Base-by-base conservation (phyloP, 2,888 invertebrate species). In the Megamerina dolium region DNA sequence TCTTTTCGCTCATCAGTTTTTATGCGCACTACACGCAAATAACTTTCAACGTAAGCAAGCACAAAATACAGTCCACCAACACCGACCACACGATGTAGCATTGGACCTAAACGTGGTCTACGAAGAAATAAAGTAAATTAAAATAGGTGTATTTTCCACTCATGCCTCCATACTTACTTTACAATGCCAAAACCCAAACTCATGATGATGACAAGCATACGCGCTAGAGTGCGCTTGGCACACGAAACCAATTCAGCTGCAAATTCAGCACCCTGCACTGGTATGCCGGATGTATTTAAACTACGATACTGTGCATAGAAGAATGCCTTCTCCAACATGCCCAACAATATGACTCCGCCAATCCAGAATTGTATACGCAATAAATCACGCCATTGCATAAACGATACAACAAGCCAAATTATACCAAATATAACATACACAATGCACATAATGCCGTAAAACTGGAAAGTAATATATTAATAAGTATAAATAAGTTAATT, bases 301-400 rank as follows among this genome's bases (percentile, higher is more conserved):
- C 80, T 82, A 56, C 85, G 81, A 72, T 88, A 94, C 57, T 94
- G 91, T 0, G 86, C 90, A 63, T 91, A 89, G 70, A 90, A 95
- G 0, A 90, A 86, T 4, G 94, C 91, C 64, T 85, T 87, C 70
- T 88, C 88, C 23, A 87, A 61, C 86, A 87, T 86, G 32, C 93
- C 90, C 3, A 93, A 73, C 10, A 93, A 72, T 43, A 93, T 90
- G 10, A 93, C 91, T 20, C 82, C 91, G 5, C 92, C 93, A 63
- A 96, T 92, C 93, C 94, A 95, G 73, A 92, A 94, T 74, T 96
- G 95, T 32, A 95, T 87, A 23, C 93, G 76, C 39, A 95, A 75
- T 17, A 95, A 74, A 68, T 95, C 94, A 30, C 88, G 77, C 92
- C 93, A 95, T 70, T 90, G 89, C 55, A 85, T 73, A 57, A 85